phyloP scores from a whole-genome alignment of 2,113 vertebrate genomes.

The Chitala chitala region DNA sequence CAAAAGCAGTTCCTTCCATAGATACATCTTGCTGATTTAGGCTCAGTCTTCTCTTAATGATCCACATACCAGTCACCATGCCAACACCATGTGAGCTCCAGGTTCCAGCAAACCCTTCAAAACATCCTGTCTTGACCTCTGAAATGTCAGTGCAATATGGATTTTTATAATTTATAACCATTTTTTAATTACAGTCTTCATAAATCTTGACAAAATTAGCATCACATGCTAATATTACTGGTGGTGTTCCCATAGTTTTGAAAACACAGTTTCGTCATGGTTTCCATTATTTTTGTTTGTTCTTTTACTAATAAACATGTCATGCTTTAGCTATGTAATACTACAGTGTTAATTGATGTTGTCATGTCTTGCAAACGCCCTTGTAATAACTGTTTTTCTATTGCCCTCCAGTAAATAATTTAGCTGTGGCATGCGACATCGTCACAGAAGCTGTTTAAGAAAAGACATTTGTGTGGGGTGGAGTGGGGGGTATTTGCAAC shows the following conservation, averaged over 20 bases:
- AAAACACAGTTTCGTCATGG: conserved; percentile 2
- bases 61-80: too few relatives aligned
- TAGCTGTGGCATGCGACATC: conserved; percentile 10
- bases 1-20: background rate
- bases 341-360: background rate
- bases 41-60: too few relatives aligned
- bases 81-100: too few relatives aligned
- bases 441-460: conserved; percentile 2
- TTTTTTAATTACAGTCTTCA: conserved; percentile 19
- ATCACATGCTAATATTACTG: conserved; percentile 31
- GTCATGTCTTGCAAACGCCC: conserved; percentile 6
- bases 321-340: background rate
- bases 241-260: conserved; percentile 15
- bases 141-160: conserved; percentile 14
- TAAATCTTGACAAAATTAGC: conserved; percentile 20
- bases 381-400: conserved; percentile 13
- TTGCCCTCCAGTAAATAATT: conserved; percentile 4
- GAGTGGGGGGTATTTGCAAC: conserved; percentile 3
- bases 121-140: background rate
- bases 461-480: background rate
- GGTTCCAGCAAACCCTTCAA: too few relatives aligned
- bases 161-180: conserved; percentile 23
- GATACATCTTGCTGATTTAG: too few relatives aligned
- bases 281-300: conserved; percentile 20
- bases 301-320: background rate